Conservation (phyloP, 64 coral and sea anemone species). For the Actinia tenebrosa region DNA sequence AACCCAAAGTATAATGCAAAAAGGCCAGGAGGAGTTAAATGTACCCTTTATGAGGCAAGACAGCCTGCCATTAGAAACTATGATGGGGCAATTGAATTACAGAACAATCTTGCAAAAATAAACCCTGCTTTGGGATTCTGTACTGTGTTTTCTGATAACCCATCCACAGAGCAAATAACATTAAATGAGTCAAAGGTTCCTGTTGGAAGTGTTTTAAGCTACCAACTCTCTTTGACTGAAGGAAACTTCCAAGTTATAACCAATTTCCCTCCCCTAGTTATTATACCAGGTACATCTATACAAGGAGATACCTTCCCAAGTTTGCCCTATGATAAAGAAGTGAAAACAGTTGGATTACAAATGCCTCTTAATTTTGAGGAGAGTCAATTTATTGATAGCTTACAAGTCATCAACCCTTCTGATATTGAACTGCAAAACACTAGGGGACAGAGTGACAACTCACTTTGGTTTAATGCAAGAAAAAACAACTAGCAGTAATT, state of each 20-base stretch:
- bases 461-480: slow-evolving; percentile 47
- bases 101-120: slow-evolving; percentile 27
- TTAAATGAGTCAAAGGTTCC: slow-evolving; percentile 36
- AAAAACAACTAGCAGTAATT: slow-evolving; percentile 61
- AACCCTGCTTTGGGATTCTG: slow-evolving; percentile 51
- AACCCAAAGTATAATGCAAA: slow-evolving; percentile 36
- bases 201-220: slow-evolving; percentile 54
- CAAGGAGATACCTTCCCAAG: slow-evolving; percentile 31
- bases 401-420: slow-evolving; percentile 38
- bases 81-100: slow-evolving; percentile 26
- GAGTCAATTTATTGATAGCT: slow-evolving; percentile 34
- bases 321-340: slow-evolving; percentile 26
- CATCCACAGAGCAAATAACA: slow-evolving; percentile 40
- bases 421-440: slow-evolving; percentile 50
- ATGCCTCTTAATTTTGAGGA: slow-evolving; percentile 27
- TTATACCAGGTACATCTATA: not conserved
- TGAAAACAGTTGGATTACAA: slow-evolving; percentile 10
- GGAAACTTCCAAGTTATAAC: slow-evolving; percentile 46
- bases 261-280: slow-evolving; percentile 23
- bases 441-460: slow-evolving; percentile 52
- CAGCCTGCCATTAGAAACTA: slow-evolving; percentile 5
- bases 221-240: slow-evolving; percentile 51
- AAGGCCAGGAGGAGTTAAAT: slow-evolving; percentile 6
- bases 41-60: no score
- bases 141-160: slow-evolving; percentile 21